Percentiles rank a stretch among this genome's conserved stretches.
phyloP scores from a whole-genome alignment of 2,888 invertebrate genomes.

The Plebejus melissa region DNA sequence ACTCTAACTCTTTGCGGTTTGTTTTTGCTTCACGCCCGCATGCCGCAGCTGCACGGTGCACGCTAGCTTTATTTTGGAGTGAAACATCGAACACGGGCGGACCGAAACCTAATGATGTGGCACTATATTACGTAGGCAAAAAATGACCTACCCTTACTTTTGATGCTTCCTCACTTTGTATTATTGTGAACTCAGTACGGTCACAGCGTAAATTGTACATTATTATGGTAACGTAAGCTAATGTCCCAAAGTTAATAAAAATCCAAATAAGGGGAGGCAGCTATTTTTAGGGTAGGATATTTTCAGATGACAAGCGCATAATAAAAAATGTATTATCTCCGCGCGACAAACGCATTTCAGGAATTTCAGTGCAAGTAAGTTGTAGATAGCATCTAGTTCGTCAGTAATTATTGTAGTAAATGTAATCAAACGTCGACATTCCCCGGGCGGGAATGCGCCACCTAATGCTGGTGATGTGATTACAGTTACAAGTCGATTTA shows the following conservation, averaged over 20 bases:
- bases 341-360: background rate
- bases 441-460: background rate
- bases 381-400: background rate
- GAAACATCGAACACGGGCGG: background rate
- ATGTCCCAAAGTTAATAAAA: too few relatives aligned
- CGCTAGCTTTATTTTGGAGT: background rate
- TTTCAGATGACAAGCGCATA: too few relatives aligned
- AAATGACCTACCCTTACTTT: background rate
- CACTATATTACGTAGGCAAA: background rate
- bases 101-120: background rate
- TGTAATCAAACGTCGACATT: background rate
- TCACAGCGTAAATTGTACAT: too few relatives aligned
- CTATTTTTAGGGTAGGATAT: too few relatives aligned
- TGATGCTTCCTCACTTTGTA: too few relatives aligned
- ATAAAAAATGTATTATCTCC: background rate
- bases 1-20: slow-evolving; percentile 17
- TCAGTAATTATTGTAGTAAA: background rate
- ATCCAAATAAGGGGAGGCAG: too few relatives aligned
- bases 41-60: background rate
- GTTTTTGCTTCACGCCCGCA: slow-evolving; percentile 3
- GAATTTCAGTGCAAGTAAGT: background rate
- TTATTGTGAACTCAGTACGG: too few relatives aligned
- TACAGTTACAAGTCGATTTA: background rate
- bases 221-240: too few relatives aligned
- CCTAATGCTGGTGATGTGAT: background rate